Conservation (phyloP, 2,888 invertebrate genomes). For the Lypha dubia region DNA sequence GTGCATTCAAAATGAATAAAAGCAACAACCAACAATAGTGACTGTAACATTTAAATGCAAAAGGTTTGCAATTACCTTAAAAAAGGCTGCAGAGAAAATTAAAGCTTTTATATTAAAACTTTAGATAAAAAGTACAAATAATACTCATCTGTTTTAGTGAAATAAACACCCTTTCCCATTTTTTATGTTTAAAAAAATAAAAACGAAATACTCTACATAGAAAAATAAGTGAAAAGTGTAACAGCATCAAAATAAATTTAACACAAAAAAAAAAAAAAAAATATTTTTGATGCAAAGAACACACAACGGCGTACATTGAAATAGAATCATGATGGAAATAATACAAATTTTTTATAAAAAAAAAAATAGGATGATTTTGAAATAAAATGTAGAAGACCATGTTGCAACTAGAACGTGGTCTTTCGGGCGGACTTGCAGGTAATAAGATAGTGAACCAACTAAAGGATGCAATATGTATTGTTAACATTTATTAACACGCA, state of each 20-base stretch:
- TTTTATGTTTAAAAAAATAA: background rate
- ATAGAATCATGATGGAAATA: too few relatives aligned
- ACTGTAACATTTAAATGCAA: slow-evolving; percentile 33
- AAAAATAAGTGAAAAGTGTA: slow-evolving; percentile 7
- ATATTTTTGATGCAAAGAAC: slow-evolving; percentile 13
- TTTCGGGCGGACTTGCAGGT: too few relatives aligned
- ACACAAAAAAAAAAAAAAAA: background rate
- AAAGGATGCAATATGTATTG: too few relatives aligned
- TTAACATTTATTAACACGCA: too few relatives aligned
- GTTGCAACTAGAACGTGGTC: too few relatives aligned
- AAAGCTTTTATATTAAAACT: slow-evolving; percentile 12
- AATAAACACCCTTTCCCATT: slow-evolving; percentile 28
- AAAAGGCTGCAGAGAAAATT: slow-evolving; percentile 27
- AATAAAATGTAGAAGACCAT: too few relatives aligned
- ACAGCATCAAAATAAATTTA: slow-evolving; percentile 11
- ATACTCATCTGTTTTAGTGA: slow-evolving; percentile 27
- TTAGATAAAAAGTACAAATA: background rate
- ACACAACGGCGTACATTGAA: slow-evolving; percentile 42
- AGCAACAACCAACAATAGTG: slow-evolving; percentile 21
- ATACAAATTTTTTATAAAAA: too few relatives aligned
- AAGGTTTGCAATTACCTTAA: slow-evolving; percentile 63
- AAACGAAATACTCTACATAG: background rate
- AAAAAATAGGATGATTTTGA: too few relatives aligned
- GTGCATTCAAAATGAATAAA: slow-evolving; percentile 46
- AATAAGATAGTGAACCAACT: too few relatives aligned